Base-by-base conservation (phyloP, 2,113 vertebrate species). In the Nestor notabilis region DNA sequence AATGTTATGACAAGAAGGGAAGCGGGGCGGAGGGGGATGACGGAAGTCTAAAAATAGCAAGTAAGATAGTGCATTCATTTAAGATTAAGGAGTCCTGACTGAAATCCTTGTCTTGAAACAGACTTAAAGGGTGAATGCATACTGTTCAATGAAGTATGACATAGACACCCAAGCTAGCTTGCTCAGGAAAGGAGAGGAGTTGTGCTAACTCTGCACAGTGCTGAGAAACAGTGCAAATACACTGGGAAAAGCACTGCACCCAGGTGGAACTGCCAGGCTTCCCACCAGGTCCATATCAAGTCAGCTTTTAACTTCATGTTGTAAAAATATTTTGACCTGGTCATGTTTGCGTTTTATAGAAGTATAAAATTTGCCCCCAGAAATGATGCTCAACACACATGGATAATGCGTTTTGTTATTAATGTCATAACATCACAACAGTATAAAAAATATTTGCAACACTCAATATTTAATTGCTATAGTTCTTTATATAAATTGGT, bases 41-140 rank as follows among this genome's bases (percentile, higher is more conserved):
- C 71, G 69, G 23, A 89, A 66, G 6, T 33, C 64, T 92, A 69
- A 90, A 93, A 95, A 95, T 44, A 92, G 13, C 17, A 70, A 75
- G 28, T 74, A 69, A 83, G 21, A 37, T 82, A 77, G 71, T 35
- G 21, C 17, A 49, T 80, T 92, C n/a, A 19, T 66, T 71, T 86
- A 52, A 90, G 79, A 83, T 81, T 86, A 92, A 68, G 14, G 20
- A 60, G 17, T 37, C 19, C 23, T 8, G 2, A 55, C 55, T 83
- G 72, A 93, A 95, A 95, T 33, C 68, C 46, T 33, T 78, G 39
- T 56, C 68, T 77, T 72, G 44, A 88, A 91, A 76, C 27, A 60
- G 21, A 31, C 52, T 85, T 29, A 71, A 49, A 90, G 43, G 20
- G 49, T 71, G 89, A 91, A 84, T 72, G 20, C 56, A 55, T 39